phyloP scores from a whole-genome alignment of 2,113 vertebrate genomes.

The Copsychus sechellarum region DNA sequence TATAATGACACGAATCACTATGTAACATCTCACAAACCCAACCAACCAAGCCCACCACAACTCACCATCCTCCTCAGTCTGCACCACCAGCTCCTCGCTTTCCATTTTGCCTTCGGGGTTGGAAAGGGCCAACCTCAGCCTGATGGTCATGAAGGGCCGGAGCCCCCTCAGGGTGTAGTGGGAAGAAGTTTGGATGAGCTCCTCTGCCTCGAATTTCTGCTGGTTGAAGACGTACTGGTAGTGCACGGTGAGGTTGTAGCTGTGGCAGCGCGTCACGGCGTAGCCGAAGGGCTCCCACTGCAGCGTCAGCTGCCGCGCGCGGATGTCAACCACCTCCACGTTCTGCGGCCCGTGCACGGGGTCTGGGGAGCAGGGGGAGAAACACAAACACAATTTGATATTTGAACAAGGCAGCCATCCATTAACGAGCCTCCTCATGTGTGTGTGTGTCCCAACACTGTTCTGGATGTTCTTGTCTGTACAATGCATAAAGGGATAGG shows the following conservation, averaged over 20 bases:
- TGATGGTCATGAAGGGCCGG: conserved; percentile 90
- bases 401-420: not conserved
- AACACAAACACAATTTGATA: no score
- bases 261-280: conserved; percentile 93
- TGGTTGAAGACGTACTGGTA: conserved; percentile 96
- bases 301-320: conserved; percentile 91
- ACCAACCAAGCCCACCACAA: not conserved
- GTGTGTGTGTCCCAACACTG: fast-evolving
- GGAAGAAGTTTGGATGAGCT: conserved; percentile 91
- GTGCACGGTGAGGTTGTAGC: conserved; percentile 96
- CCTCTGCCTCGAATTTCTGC: conserved; percentile 89
- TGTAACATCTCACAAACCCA: not conserved
- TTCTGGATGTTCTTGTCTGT: not conserved
- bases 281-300: conserved; percentile 98
- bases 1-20: no score
- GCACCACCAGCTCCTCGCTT: conserved; percentile 93
- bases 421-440: fast-evolving
- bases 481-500: not conserved
- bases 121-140: conserved; percentile 87
- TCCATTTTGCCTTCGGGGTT: conserved; percentile 95
- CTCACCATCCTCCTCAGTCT: conserved; percentile 94
- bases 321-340: conserved; percentile 93
- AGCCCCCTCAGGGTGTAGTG: conserved; percentile 93
- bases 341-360: conserved; percentile 92
- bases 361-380: conserved; percentile 72